Percentiles rank a stretch among this genome's conserved stretches.
Conservation (phyloP, 1,140 invertebrate genomes). For the Drosophila ogumai region DNA sequence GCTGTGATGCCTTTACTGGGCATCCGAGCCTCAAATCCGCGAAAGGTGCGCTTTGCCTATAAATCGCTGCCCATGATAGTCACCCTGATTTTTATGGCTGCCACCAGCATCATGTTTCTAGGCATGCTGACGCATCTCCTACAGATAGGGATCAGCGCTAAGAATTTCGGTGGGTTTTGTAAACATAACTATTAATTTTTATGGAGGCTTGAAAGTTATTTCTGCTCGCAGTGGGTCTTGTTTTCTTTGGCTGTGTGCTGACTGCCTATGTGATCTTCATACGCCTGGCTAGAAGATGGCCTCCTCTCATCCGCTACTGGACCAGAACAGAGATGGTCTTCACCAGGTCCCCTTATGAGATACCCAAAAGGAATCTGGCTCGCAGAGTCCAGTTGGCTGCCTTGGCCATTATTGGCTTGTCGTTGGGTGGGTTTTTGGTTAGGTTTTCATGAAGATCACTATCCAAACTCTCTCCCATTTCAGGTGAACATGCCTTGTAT, state of each 20-base stretch:
- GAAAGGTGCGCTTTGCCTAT: constrained; percentile 55
- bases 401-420: constrained; percentile 59
- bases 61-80: constrained; percentile 60
- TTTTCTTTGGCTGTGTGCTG: constrained; percentile 63
- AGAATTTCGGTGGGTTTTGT: constrained; percentile 68
- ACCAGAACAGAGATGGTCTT: constrained; percentile 68
- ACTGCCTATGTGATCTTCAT: constrained; percentile 60
- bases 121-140: constrained; percentile 57
- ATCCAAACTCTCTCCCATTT: not conserved
- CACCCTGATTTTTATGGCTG: constrained; percentile 53
- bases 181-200: not conserved
- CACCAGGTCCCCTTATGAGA: constrained; percentile 63
- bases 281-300: constrained; percentile 65
- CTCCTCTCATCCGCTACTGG: constrained; percentile 67
- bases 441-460: no score
- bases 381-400: constrained; percentile 66
- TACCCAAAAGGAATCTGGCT: constrained; percentile 41
- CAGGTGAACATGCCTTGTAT: constrained; percentile 71
- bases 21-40: constrained; percentile 55
- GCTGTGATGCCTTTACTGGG: constrained; percentile 68
- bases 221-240: constrained; percentile 56
- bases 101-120: constrained; percentile 43
- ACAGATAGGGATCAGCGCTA: constrained; percentile 68
- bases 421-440: constrained; percentile 28
- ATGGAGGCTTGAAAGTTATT: not conserved